Base-by-base conservation (phyloP, 1,140 invertebrate species). In the Philopotamus ludificatus region DNA sequence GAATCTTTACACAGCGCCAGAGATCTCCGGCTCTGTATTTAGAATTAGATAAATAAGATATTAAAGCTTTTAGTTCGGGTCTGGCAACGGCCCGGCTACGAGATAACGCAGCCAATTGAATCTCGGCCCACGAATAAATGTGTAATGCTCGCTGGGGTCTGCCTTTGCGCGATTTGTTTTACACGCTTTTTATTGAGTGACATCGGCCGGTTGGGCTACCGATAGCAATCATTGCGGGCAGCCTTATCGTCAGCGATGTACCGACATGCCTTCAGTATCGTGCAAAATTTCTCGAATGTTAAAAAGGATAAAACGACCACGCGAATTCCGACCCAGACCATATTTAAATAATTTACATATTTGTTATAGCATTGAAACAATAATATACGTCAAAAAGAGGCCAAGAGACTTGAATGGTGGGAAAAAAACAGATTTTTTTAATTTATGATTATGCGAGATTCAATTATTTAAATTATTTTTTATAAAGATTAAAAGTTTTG, bases 31-130 rank as follows among this genome's bases (percentile, higher is more conserved):
- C 34, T 65, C 63, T 51, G 53, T 63, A 69, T 70, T 66, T 66
- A 66, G 65, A 70, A 66, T 66, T 59, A 70, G 68, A 70, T 70
- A 70, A 70, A 67, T 66, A 66, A 70, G 68, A 70, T 70, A 70
- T 70, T 70, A 70, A 70, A 70, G 68, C 68, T 70, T 70, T 70
- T 70, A 70, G 68, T 66, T 55, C 39, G 28, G 57, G 68, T 63
- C 68, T 70, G 68, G 68, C 64, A 50, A 59, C 49, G 65, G 54
- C 59, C 62, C 16, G 63, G n/a, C 50, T 42, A 25, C 12, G 28
- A 60, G 67, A 68, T 68, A 68, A 68, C 54, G 42, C 22, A 28
- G 62, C 41, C 55, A 58, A 69, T 63, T 62, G 58, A 60, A 62
- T 69, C 58, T 7, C 3, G 15, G 4, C 8, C 16, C 44, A 21